Base-by-base conservation (phyloP, 2,797 vertebrate genomes). In the Falco columbarius region DNA sequence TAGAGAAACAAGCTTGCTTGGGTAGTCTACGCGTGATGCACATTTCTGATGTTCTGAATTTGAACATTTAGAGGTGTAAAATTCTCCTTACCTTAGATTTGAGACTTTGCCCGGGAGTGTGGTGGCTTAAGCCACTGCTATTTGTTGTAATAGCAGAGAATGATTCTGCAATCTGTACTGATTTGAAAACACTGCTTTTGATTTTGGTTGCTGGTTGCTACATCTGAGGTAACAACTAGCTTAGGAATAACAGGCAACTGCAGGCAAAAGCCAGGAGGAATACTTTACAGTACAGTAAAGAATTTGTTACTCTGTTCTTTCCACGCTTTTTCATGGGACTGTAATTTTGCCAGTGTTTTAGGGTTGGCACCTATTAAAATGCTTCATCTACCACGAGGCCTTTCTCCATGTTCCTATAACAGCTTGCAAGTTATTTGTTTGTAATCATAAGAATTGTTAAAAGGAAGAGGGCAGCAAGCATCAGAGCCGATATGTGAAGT, bases 341-440 rank as follows among this genome's bases (percentile, higher is more conserved):
- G 49, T 52, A 38, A 66, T 77, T 77, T 96, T 87, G 30, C 34
- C 22, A 14, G 9, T 62, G 59, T 52, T 93, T 95, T 68, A 59
- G 38, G 17, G 61, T 70, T 81, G 85, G 40, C 18, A 46, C 38
- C 52, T 77, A 49, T 85, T 77, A 81, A 91, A 87, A 75, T 10
- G 5, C 42, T 87, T 74, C 36, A 61, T 54, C 62, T 81, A 72
- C 30, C 23, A 36, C 19, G 65, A 54, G 46, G 18, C 16, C 70
- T 68, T 89, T 77, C 68, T 77, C 30, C 23, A 26, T 36, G 29
- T 73, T 90, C 58, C 79, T 14, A 0, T 18, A 84, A 49, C 14
- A 87, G 56, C 14, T 92, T 62, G 83, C 58, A 88, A 89, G 44
- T 93, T 91, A 82, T 30, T 93, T 83, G 46, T 81, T 85, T 77